A percentile compares a stretch with the other conserved stretches of the same genome.
These are phyloP conservation scores for Rutpela maculata DNA, from an alignment of 2,888 invertebrate species.

Conservation along the genomic window DNA sequence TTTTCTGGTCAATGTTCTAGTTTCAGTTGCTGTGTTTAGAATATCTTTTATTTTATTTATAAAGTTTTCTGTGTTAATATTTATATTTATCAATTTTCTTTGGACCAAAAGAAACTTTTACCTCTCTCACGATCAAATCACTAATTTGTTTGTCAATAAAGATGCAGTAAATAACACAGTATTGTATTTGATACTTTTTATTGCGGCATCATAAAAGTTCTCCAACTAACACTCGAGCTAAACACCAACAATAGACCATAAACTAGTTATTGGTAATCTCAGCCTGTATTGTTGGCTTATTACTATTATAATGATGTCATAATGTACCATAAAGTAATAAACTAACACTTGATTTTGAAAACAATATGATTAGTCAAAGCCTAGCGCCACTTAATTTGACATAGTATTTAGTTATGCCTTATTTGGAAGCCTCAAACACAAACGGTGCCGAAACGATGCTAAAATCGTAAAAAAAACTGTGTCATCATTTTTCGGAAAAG, in stretches of 20 bases:
- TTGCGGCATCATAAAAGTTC: neutral
- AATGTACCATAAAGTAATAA: slow-evolving; percentile 38
- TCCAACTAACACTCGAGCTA: neutral
- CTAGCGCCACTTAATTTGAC: slow-evolving; percentile 40
- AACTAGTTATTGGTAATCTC: slow-evolving; percentile 27
- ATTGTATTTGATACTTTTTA: neutral
- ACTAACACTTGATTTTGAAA: slow-evolving; percentile 30
- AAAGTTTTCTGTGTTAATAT: no score
- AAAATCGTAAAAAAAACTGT: slow-evolving; percentile 27
- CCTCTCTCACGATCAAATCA: no score
- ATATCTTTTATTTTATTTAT: no score
- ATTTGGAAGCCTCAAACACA: slow-evolving; percentile 20
- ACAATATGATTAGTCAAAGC: slow-evolving; percentile 39
- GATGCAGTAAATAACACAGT: neutral
- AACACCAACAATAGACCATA: slow-evolving; percentile 7
- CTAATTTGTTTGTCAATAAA: no score
- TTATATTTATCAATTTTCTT: no score
- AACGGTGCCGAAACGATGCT: slow-evolving; percentile 26
- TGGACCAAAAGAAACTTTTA: no score
- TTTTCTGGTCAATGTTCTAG: no score
- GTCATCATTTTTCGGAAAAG: slow-evolving; percentile 31
- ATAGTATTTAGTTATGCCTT: slow-evolving; percentile 44
- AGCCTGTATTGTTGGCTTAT: slow-evolving; percentile 27
- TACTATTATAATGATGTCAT: slow-evolving; percentile 36
- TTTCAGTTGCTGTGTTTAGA: no score